Conservation (phyloP, 2,113 vertebrate genomes). For the Oryzias melastigma region DNA sequence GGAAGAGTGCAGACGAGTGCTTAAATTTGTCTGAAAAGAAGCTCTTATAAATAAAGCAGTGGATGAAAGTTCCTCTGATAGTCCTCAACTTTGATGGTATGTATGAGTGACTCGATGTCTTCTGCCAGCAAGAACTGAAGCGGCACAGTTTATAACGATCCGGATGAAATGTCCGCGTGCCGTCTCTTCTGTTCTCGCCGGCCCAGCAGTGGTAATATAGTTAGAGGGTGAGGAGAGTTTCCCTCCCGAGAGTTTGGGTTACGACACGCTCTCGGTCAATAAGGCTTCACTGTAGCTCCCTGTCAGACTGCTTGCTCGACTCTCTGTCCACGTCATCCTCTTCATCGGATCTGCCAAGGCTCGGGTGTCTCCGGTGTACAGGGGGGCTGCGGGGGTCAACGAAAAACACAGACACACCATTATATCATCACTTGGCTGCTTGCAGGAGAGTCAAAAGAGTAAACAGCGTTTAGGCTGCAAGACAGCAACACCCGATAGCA, state of each 20-base stretch:
- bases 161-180: slow-evolving; percentile 6
- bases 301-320: slow-evolving; percentile 72
- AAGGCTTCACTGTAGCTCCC: slow-evolving; percentile 80
- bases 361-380: slow-evolving; percentile 75
- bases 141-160: slow-evolving; percentile 12
- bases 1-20: slow-evolving; percentile 51
- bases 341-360: slow-evolving; percentile 79
- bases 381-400: slow-evolving; percentile 78
- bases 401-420: slow-evolving; percentile 47
- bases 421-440: slow-evolving; percentile 24
- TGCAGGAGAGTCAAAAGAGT: slow-evolving; percentile 7
- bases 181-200: slow-evolving; percentile 20
- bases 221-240: slow-evolving; percentile 8
- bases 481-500: background rate
- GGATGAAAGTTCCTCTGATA: slow-evolving; percentile 41
- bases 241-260: slow-evolving; percentile 47
- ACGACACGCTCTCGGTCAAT: slow-evolving; percentile 72
- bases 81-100: slow-evolving; percentile 13
- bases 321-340: slow-evolving; percentile 75
- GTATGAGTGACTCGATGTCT: slow-evolving; percentile 26
- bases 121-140: slow-evolving; percentile 19
- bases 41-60: slow-evolving; percentile 57
- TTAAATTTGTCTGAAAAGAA: slow-evolving; percentile 68
- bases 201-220: slow-evolving; percentile 20
- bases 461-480: slow-evolving; percentile 16